phyloP scores from a whole-genome alignment of 1,140 invertebrate genomes.

The Drosophila orena region DNA sequence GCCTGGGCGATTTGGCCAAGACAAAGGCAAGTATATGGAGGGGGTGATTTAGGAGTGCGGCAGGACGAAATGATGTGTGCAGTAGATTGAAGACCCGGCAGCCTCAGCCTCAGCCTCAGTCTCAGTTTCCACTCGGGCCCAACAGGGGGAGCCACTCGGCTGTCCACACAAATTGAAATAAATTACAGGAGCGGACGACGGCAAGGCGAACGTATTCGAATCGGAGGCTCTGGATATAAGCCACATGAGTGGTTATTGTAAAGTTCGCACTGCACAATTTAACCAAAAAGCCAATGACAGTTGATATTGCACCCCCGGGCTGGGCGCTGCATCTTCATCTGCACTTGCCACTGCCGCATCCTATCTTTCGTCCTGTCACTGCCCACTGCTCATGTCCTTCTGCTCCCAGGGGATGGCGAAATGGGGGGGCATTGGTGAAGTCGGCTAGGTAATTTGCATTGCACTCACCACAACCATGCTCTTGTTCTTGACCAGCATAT shows the following conservation, averaged over 20 bases:
- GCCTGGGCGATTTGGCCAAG: constrained; percentile 14
- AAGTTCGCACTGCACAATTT: constrained; percentile 64
- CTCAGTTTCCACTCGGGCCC: constrained; percentile 21
- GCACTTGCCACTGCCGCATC: constrained; percentile 2
- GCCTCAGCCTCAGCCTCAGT: constrained; percentile 15
- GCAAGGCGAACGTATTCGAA: constrained; percentile 42
- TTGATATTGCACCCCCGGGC: constrained; percentile 47
- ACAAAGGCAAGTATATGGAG: constrained; percentile 45
- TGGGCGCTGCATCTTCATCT: constrained; percentile 10
- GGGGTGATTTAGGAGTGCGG: constrained; percentile 71
- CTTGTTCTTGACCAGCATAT: constrained; percentile 88
- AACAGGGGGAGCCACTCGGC: constrained; percentile 50
- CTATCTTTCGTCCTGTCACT: neutral
- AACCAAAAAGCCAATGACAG: constrained; percentile 63
- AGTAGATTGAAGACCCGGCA: constrained; percentile 74
- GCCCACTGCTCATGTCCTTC: neutral
- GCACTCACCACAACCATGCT: constrained; percentile 87
- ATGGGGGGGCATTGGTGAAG: neutral
- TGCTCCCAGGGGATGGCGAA: neutral
- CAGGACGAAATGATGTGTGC: constrained; percentile 61
- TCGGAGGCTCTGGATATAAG: constrained; percentile 58
- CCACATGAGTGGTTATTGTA: constrained; percentile 76
- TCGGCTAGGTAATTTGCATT: constrained; percentile 73
- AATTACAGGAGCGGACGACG: constrained; percentile 71
- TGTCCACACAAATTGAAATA: constrained; percentile 83